Conservation (phyloP, 1,140 invertebrate genomes). For the Drosophila rhopaloa region DNA sequence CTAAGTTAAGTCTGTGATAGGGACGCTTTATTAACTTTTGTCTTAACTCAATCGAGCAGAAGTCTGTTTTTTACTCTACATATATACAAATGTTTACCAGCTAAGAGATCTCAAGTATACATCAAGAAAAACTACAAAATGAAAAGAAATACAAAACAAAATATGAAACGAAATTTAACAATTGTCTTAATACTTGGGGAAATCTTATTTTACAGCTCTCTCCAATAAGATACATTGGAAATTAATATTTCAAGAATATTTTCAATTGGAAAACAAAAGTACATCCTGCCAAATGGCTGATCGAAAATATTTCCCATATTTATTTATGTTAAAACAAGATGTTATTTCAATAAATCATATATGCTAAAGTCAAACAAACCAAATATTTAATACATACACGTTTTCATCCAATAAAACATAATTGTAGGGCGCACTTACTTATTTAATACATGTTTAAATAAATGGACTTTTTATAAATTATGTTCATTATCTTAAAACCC, state of each 20-base stretch:
- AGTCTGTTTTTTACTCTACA: constrained; percentile 68
- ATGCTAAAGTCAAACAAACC: not conserved
- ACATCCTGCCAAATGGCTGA: no score
- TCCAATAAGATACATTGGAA: not conserved
- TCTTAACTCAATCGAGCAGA: constrained; percentile 57
- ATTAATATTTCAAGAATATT: no score
- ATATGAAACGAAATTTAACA: constrained; percentile 19
- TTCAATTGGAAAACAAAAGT: no score
- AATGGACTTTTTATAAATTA: constrained; percentile 19
- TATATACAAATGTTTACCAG: constrained; percentile 65
- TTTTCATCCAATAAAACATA: not conserved
- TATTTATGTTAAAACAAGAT: no score
- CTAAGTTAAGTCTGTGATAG: constrained; percentile 79
- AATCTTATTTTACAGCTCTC: constrained; percentile 5
- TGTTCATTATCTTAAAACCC: constrained; percentile 19
- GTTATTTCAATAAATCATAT: no score
- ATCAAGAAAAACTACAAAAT: constrained; percentile 37
- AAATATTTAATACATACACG: not conserved
- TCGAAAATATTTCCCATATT: no score
- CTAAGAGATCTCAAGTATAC: constrained; percentile 60
- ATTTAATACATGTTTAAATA: not conserved
- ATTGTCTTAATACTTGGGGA: constrained; percentile 22
- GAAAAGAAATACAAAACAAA: constrained; percentile 29
- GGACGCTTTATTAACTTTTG: constrained; percentile 76
- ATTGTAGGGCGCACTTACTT: not conserved